phyloP scores from a whole-genome alignment of 2,113 vertebrate genomes.

The Antechinus stuartii region DNA sequence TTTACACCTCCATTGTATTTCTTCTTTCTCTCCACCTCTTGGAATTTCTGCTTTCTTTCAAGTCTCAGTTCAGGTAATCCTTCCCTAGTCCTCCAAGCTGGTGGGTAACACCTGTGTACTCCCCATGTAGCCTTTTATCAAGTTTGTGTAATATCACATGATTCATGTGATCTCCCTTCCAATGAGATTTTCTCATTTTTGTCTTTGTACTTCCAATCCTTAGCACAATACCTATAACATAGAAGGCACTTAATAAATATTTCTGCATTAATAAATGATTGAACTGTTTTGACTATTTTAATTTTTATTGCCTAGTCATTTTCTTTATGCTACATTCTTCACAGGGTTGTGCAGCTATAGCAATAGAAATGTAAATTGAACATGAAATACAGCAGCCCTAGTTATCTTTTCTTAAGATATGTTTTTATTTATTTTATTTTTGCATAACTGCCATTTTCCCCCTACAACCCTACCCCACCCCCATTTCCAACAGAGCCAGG shows the following conservation, averaged over 20 bases:
- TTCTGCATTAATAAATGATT: constrained; percentile 8
- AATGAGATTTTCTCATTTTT: background rate
- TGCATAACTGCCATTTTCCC: background rate
- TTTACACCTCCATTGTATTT: background rate
- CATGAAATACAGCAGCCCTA: background rate
- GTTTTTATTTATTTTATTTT: background rate
- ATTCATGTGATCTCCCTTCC: background rate
- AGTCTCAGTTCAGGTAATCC: background rate
- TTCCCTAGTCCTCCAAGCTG: background rate
- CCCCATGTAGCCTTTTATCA: background rate
- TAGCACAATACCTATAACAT: background rate
- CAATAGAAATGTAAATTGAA: constrained; percentile 35
- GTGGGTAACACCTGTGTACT: background rate
- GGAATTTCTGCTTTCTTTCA: background rate
- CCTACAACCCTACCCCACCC: background rate
- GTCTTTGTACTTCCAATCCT: background rate
- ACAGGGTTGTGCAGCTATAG: background rate
- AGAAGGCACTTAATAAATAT: background rate
- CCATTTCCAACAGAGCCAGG: background rate
- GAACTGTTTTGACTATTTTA: background rate
- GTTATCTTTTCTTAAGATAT: background rate
- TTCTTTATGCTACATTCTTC: constrained; percentile 1
- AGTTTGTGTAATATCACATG: background rate
- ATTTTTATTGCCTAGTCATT: background rate
- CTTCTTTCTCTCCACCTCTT: background rate